A percentile compares a stretch with the other conserved stretches of the same genome.
These are phyloP conservation scores for Halyomorpha halys DNA, from an alignment of 1,140 invertebrate species.

Conservation along the genomic window DNA sequence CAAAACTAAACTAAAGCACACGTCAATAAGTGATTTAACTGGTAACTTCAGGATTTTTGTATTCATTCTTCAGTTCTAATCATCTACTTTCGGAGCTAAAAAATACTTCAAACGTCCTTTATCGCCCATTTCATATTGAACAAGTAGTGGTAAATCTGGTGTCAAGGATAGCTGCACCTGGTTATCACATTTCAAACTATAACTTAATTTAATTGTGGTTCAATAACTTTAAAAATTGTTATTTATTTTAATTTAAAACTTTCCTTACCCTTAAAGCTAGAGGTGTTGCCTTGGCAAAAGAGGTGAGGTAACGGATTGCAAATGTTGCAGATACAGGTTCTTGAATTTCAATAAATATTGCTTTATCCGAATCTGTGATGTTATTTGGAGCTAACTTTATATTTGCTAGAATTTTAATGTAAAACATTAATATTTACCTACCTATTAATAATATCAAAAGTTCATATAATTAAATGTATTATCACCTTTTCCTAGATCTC, in stretches of 20 bases:
- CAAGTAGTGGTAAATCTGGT: slow-evolving; percentile 89
- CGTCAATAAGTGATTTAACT: too few relatives aligned
- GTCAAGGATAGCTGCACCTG: slow-evolving; percentile 88
- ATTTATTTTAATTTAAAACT: neutral
- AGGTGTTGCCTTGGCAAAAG: slow-evolving; percentile 92
- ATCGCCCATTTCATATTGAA: slow-evolving; percentile 93
- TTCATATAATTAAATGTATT: neutral
- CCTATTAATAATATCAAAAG: neutral
- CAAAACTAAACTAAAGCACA: too few relatives aligned
- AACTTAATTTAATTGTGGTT: too few relatives aligned
- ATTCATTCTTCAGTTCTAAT: slow-evolving; percentile 48
- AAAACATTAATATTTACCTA: neutral
- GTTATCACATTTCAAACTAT: too few relatives aligned
- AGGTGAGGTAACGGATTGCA: slow-evolving; percentile 87
- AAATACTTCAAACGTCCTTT: slow-evolving; percentile 96
- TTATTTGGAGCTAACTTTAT: slow-evolving; percentile 87
- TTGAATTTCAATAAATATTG: slow-evolving; percentile 94
- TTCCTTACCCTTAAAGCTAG: slow-evolving; percentile 63
- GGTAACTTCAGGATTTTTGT: too few relatives aligned
- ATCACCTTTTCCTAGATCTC: slow-evolving; percentile 79
- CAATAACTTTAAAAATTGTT: too few relatives aligned
- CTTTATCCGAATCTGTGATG: slow-evolving; percentile 87
- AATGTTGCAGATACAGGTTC: slow-evolving; percentile 92
- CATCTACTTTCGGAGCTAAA: slow-evolving; percentile 97
- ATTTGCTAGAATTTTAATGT: slow-evolving; percentile 49